Percentiles rank a stretch among this genome's conserved stretches.
These are phyloP conservation scores for Lordiphosa collinella DNA, from an alignment of 1,140 invertebrate genomes.

Conservation along the genomic window DNA sequence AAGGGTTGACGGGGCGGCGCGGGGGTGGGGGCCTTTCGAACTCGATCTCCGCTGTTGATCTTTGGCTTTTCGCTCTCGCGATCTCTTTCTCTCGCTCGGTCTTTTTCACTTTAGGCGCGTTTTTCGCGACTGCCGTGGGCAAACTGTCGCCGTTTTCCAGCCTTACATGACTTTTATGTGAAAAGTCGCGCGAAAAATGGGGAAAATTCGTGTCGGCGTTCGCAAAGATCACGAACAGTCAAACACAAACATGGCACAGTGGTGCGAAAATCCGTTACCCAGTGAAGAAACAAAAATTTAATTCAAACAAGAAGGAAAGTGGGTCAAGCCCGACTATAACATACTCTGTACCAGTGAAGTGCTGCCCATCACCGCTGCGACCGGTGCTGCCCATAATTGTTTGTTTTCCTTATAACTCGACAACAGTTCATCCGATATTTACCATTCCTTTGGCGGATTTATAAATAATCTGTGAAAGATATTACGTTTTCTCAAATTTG, in stretches of 20 bases:
- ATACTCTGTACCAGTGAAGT: too few relatives aligned
- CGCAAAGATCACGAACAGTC: conserved; percentile 14
- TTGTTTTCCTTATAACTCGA: too few relatives aligned
- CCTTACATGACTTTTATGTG: conserved; percentile 78
- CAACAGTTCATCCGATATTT: too few relatives aligned
- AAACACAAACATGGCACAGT: not conserved
- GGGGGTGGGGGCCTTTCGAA: conserved; percentile 1
- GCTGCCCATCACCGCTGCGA: too few relatives aligned
- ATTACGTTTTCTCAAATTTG: too few relatives aligned
- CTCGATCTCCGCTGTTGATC: not conserved
- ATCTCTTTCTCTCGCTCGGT: conserved; percentile 9
- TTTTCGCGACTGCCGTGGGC: conserved; percentile 70
- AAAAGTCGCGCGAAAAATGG: conserved; percentile 56
- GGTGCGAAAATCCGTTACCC: not conserved
- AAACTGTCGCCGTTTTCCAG: conserved; percentile 79
- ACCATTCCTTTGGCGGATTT: too few relatives aligned
- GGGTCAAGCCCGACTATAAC: too few relatives aligned
- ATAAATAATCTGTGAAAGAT: too few relatives aligned
- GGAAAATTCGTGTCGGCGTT: conserved; percentile 50
- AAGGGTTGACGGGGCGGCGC: conserved; percentile 2
- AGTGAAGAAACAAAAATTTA: not conserved
- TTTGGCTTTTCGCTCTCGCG: not conserved
- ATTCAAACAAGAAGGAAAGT: too few relatives aligned
- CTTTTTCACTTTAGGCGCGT: conserved; percentile 31
- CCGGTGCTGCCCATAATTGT: too few relatives aligned